These are phyloP conservation scores for Tiliqua scincoides DNA, from an alignment of 2,113 vertebrate genomes.

Conservation along the genomic window DNA sequence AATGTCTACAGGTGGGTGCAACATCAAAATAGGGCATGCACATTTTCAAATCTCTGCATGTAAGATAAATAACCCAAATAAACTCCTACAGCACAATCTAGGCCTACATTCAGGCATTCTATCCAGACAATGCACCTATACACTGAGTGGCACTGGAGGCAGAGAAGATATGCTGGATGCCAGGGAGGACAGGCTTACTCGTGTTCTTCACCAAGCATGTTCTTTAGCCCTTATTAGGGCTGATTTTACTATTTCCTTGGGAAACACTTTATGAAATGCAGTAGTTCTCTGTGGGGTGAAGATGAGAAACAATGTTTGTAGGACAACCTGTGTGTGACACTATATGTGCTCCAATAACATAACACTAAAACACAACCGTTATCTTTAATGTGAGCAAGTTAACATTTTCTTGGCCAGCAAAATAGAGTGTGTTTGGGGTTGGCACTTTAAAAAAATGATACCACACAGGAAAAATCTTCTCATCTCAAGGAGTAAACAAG, in stretches of 20 bases:
- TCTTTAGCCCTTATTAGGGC: no score
- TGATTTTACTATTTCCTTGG: background rate
- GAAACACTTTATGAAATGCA: background rate
- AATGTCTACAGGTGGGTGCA: no score
- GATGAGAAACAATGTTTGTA: background rate
- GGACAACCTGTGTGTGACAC: background rate
- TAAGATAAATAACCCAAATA: no score
- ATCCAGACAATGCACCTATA: no score
- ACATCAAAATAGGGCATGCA: no score
- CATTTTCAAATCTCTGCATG: no score
- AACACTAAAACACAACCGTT: background rate
- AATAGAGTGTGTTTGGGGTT: background rate
- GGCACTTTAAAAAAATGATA: background rate
- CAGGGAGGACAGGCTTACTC: no score
- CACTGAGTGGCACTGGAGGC: no score
- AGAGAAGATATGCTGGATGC: no score
- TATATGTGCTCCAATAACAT: background rate
- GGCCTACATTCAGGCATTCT: no score
- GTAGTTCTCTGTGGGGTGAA: background rate
- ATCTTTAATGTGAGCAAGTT: background rate
- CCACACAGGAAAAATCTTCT: slow-evolving; percentile 7
- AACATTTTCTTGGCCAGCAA: background rate
- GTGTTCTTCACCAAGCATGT: no score
- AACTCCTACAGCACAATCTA: no score
- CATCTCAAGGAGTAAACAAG: slow-evolving; percentile 21